Evolutionary conservation across 2,113 vertebrate species (phyloP).

Genomic region (Cercopithecus mona): DNA sequence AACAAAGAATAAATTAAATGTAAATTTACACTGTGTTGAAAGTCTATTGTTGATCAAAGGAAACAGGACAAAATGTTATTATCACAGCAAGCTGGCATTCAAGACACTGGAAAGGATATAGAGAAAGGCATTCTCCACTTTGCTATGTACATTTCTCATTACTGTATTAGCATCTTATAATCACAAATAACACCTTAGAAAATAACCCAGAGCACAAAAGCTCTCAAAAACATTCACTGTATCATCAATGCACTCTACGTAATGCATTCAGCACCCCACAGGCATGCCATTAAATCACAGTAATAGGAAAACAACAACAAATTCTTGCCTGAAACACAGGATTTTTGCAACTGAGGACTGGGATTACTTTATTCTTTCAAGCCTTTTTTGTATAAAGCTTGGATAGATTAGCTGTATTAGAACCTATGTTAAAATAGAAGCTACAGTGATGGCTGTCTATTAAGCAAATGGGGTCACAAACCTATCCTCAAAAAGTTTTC

Average conservation of each 20-base stretch:
- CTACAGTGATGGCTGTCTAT: not conserved
- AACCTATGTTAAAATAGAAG: not conserved
- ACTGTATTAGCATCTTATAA: not conserved
- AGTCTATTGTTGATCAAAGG: not conserved
- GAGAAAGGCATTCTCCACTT: not conserved
- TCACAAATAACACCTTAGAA: slow-evolving; percentile 13
- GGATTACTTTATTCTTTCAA: not conserved
- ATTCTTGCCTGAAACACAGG: not conserved
- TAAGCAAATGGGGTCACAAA: not conserved
- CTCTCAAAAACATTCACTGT: not conserved
- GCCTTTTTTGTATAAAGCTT: not conserved
- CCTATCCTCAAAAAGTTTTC: not conserved
- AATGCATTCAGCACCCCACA: not conserved
- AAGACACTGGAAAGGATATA: not conserved
- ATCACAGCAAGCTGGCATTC: not conserved
- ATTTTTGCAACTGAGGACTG: not conserved
- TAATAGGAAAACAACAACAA: not conserved
- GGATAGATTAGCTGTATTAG: not conserved
- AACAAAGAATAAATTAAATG: not conserved
- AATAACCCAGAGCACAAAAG: not conserved
- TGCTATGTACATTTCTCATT: not conserved
- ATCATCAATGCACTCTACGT: not conserved
- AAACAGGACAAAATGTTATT: not conserved
- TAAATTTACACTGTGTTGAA: not conserved
- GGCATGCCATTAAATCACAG: not conserved